Conservation (phyloP, 2,797 vertebrate genomes). For the Furcifer pardalis region DNA sequence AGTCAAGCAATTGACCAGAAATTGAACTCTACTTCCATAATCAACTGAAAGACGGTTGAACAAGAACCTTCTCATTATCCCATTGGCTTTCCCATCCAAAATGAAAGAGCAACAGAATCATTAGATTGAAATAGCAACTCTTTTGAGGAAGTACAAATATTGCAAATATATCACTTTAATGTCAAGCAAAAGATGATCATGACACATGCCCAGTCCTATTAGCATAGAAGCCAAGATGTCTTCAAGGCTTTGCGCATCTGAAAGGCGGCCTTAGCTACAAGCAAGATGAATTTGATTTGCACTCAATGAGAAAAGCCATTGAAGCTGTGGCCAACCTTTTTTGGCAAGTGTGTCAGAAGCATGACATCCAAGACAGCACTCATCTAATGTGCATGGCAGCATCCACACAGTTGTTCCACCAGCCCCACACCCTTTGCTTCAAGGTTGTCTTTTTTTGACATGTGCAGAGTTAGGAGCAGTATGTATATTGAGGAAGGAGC, state of each 20-base stretch:
- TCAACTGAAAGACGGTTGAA: conserved; percentile 39
- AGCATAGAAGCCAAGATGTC: neutral
- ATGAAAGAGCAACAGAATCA: conserved; percentile 17
- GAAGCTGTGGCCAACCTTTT: neutral
- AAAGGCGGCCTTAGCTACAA: conserved; percentile 13
- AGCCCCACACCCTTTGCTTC: too few relatives aligned
- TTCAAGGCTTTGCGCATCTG: conserved; percentile 47
- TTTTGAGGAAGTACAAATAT: conserved; percentile 32
- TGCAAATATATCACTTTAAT: conserved; percentile 23
- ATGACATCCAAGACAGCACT: neutral
- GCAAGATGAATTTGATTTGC: conserved; percentile 10
- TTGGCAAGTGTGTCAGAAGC: neutral
- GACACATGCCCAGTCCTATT: neutral
- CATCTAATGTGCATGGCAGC: neutral
- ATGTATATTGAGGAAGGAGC: neutral
- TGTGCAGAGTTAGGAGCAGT: too few relatives aligned
- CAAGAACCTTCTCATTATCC: conserved; percentile 2
- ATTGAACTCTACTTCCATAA: conserved; percentile 38
- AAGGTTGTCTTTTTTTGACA: neutral
- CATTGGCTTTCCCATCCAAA: conserved; percentile 18
- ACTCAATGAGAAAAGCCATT: neutral
- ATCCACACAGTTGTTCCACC: neutral
- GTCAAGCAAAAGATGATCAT: neutral
- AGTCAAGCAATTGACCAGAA: conserved; percentile 41
- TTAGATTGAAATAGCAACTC: conserved; percentile 34